Evolutionary conservation across 2,888 invertebrate genomes (phyloP).

Genomic region (Byasa hedistus): DNA sequence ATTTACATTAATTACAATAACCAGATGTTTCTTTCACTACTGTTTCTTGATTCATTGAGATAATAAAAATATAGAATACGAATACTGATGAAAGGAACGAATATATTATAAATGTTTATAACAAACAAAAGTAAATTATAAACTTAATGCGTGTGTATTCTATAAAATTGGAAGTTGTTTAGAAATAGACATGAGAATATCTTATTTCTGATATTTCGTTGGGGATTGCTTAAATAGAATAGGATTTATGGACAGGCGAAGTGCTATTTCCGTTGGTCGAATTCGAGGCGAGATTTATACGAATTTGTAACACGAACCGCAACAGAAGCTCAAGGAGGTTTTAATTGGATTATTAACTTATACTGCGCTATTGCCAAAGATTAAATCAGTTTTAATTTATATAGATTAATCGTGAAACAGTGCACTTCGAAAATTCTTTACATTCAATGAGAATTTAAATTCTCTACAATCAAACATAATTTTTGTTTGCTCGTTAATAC

Average conservation of each 20-base stretch:
- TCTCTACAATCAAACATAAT: neutral
- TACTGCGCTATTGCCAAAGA: slow-evolving; percentile 49
- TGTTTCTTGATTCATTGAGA: slow-evolving; percentile 54
- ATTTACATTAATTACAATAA: slow-evolving; percentile 64
- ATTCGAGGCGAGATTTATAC: slow-evolving; percentile 73
- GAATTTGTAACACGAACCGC: slow-evolving; percentile 74
- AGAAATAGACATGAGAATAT: slow-evolving; percentile 60
- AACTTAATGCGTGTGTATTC: neutral
- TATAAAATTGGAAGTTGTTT: slow-evolving; percentile 45
- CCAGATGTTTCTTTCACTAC: slow-evolving; percentile 56
- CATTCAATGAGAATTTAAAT: neutral
- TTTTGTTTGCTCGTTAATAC: slow-evolving; percentile 34
- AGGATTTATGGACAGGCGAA: slow-evolving; percentile 74
- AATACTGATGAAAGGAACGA: neutral
- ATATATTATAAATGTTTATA: neutral
- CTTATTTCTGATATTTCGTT: slow-evolving; percentile 76
- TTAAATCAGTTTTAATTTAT: slow-evolving; percentile 43
- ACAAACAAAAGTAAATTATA: neutral
- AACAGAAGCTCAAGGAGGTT: slow-evolving; percentile 71
- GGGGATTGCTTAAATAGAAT: slow-evolving; percentile 76
- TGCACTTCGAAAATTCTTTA: neutral
- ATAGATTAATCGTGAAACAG: slow-evolving; percentile 14
- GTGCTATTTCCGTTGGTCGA: slow-evolving; percentile 77
- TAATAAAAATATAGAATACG: slow-evolving; percentile 36
- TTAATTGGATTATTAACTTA: slow-evolving; percentile 77